A percentile compares a stretch with the other conserved stretches of the same genome.
phyloP scores from a whole-genome alignment of 2,113 vertebrate species.

The Malurus alboscapulatus region DNA sequence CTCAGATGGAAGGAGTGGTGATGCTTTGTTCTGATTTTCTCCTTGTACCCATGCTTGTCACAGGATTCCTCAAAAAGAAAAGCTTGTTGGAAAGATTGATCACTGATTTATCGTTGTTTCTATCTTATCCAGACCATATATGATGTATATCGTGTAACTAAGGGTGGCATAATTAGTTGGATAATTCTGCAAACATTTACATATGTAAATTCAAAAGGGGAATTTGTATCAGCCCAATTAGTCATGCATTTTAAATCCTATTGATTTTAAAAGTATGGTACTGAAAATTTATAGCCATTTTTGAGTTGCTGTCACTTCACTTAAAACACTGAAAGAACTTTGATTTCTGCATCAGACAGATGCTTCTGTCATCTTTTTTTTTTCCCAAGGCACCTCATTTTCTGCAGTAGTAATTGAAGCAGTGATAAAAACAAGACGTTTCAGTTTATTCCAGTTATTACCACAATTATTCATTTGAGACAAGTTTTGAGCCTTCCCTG shows the following conservation, averaged over 20 bases:
- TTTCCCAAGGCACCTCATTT: neutral
- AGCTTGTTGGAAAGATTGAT: neutral
- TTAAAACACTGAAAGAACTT: neutral
- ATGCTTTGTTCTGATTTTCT: neutral
- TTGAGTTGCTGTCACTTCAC: neutral
- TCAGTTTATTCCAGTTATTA: slow-evolving; percentile 23
- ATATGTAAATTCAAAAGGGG: neutral
- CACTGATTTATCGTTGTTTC: neutral
- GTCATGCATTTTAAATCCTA: neutral
- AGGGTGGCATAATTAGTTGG: neutral
- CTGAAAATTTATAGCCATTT: neutral
- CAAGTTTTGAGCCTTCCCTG: neutral
- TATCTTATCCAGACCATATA: neutral
- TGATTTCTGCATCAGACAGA: neutral
- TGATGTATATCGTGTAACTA: neutral
- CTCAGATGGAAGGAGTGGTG: neutral
- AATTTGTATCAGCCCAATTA: neutral
- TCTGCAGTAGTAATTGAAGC: neutral
- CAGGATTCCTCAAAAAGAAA: neutral
- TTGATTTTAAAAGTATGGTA: neutral
- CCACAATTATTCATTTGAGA: neutral
- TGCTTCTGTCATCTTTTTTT: neutral
- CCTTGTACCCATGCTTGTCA: neutral
- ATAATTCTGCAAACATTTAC: neutral
- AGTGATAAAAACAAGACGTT: neutral